A percentile compares a stretch with the other conserved stretches of the same genome.
phyloP scores from a whole-genome alignment of 2,797 vertebrate species.

The Anolis apletophallus region DNA sequence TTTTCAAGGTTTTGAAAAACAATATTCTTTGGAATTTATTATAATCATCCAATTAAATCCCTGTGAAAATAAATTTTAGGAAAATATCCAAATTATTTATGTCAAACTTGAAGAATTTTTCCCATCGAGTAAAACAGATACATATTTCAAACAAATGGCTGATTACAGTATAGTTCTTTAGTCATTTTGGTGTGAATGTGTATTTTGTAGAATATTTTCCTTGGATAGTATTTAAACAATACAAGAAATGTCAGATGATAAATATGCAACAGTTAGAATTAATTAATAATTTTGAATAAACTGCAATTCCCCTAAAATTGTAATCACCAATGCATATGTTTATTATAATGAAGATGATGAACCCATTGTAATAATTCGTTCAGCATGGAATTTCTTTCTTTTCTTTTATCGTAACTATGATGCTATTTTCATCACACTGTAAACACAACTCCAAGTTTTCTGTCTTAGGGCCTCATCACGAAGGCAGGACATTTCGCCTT shows the following conservation, averaged over 20 bases:
- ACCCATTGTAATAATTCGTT: too few relatives aligned
- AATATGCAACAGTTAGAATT: not conserved
- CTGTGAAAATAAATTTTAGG: constrained; percentile 10
- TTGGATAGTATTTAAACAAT: not conserved
- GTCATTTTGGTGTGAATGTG: not conserved
- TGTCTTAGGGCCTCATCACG: too few relatives aligned
- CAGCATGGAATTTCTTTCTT: too few relatives aligned
- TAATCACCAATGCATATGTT: too few relatives aligned
- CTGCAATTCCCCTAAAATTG: too few relatives aligned
- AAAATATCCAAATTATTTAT: not conserved
- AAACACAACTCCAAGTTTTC: too few relatives aligned
- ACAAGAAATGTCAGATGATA: not conserved
- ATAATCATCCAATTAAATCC: constrained; percentile 9
- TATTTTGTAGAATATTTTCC: not conserved
- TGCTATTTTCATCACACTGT: too few relatives aligned
- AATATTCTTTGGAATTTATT: constrained; percentile 1
- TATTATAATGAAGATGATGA: too few relatives aligned
- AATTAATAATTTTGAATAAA: not conserved
- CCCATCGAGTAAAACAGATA: not conserved
- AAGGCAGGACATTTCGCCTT: too few relatives aligned
- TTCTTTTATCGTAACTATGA: too few relatives aligned
- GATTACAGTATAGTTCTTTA: not conserved
- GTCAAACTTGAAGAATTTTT: not conserved
- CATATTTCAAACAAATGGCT: not conserved
- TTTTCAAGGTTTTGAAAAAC: constrained; percentile 26